These are phyloP conservation scores for Rhingia rostrata DNA, from an alignment of 2,888 invertebrate species.

Conservation along the genomic window DNA sequence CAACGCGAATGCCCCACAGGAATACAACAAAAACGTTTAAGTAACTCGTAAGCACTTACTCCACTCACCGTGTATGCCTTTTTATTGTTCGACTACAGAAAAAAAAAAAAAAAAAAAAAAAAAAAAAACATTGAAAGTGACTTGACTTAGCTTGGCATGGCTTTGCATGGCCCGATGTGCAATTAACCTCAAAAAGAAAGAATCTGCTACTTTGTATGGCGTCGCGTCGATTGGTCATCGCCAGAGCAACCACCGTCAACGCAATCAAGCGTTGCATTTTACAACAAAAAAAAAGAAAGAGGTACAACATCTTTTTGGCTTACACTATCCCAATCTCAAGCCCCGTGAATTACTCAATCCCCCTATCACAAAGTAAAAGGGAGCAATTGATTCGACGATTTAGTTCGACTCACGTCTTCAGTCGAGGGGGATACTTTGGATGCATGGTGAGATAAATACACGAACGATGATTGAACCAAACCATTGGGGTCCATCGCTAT, in stretches of 20 bases:
- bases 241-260: neutral
- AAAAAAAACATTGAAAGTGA: conserved; percentile 58
- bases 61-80: neutral
- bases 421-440: neutral
- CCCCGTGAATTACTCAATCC: conserved; percentile 34
- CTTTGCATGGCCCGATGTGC: conserved; percentile 17
- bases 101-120: conserved; percentile 3
- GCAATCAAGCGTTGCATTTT: conserved; percentile 22
- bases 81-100: conserved; percentile 36
- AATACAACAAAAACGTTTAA: conserved; percentile 11
- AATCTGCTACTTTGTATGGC: conserved; percentile 4
- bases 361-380: conserved; percentile 26
- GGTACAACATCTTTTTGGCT: conserved; percentile 28
- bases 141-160: neutral
- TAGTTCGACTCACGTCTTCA: conserved; percentile 9
- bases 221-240: neutral
- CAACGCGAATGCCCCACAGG: neutral
- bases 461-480: conserved; percentile 8
- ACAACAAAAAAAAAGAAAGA: neutral
- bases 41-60: neutral
- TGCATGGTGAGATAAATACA: neutral
- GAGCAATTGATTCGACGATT: conserved; percentile 27
- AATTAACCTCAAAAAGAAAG: conserved; percentile 67
- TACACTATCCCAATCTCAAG: conserved; percentile 17
- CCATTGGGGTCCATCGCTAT: neutral